Percentiles rank a stretch among this genome's conserved stretches.
Conservation (phyloP, 2,797 vertebrate genomes). For the Sphenodon punctatus region DNA sequence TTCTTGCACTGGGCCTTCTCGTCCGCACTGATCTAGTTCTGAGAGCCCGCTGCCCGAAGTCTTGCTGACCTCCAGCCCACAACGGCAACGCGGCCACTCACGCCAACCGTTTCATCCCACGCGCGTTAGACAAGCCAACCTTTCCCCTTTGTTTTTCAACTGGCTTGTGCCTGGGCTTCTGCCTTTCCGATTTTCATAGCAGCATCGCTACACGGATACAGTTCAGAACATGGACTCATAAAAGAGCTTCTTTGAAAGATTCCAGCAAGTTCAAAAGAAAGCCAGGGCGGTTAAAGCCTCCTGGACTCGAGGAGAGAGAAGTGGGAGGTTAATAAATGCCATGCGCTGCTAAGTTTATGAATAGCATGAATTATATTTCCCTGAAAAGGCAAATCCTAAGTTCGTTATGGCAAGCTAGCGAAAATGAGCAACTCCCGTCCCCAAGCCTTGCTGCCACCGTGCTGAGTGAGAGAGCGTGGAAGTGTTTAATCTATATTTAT, state of each 20-base stretch:
- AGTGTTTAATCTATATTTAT: conserved; percentile 48
- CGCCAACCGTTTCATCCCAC: not conserved
- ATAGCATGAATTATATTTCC: conserved; percentile 23
- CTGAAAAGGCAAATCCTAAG: not conserved
- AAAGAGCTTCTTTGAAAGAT: not conserved
- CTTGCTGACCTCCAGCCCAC: not conserved
- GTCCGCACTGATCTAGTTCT: too few relatives aligned
- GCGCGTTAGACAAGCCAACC: not conserved
- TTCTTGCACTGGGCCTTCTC: too few relatives aligned
- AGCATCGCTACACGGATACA: fast-evolving
- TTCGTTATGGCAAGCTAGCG: not conserved
- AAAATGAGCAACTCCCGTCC: conserved; percentile 33
- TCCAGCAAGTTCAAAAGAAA: not conserved
- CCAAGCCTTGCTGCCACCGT: conserved; percentile 1
- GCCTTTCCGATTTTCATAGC: not conserved
- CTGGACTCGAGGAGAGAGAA: not conserved
- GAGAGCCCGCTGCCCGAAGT: too few relatives aligned
- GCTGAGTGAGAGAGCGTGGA: conserved; percentile 37
- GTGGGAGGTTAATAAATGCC: not conserved
- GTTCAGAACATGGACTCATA: not conserved
- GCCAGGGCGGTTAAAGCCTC: not conserved
- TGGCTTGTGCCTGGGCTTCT: not conserved
- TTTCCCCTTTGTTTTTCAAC: not conserved
- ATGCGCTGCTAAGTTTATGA: conserved; percentile 16
- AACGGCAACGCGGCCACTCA: not conserved